Evolutionary conservation across 1,140 invertebrate species (phyloP).

Genomic region (Scaptodrosophila lebanonensis): DNA sequence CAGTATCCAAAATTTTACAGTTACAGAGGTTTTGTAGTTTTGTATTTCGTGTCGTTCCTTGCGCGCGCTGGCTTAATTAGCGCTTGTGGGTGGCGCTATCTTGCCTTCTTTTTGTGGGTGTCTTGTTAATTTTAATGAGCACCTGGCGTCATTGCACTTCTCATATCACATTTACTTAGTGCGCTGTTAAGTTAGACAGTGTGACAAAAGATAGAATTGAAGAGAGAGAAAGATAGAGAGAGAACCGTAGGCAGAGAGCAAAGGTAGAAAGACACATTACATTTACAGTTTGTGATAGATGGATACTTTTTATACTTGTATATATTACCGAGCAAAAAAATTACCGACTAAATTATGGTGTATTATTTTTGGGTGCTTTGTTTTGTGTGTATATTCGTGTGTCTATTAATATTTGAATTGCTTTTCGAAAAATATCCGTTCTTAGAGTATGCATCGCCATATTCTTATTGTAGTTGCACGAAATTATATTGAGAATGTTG

Average conservation of each 20-base stretch:
- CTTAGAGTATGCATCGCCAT: too few relatives aligned
- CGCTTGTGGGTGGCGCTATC: background rate
- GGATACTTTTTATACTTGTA: conserved; percentile 1
- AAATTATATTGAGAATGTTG: too few relatives aligned
- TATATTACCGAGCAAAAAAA: conserved; percentile 5
- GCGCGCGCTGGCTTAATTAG: too few relatives aligned
- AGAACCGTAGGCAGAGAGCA: conserved; percentile 6
- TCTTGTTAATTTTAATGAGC: conserved; percentile 33
- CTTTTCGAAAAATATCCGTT: too few relatives aligned
- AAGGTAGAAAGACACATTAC: conserved; percentile 10
- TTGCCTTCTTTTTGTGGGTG: conserved; percentile 10
- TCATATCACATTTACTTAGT: conserved; percentile 12
- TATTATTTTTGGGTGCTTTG: too few relatives aligned
- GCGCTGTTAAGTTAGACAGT: conserved; percentile 29
- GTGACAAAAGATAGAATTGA: conserved; percentile 28
- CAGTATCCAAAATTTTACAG: too few relatives aligned
- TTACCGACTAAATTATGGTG: conserved; percentile 23
- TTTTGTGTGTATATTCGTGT: too few relatives aligned
- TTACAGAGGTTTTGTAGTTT: too few relatives aligned
- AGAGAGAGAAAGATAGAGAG: conserved; percentile 15
- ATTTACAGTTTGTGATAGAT: too few relatives aligned
- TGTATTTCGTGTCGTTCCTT: too few relatives aligned
- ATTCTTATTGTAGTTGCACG: too few relatives aligned
- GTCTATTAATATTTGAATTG: too few relatives aligned
- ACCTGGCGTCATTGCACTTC: conserved; percentile 24